Evolutionary conservation across 2,888 invertebrate genomes (phyloP), one percentile per base, ranked within the genome.

Genomic region (Noctua janthe): DNA sequence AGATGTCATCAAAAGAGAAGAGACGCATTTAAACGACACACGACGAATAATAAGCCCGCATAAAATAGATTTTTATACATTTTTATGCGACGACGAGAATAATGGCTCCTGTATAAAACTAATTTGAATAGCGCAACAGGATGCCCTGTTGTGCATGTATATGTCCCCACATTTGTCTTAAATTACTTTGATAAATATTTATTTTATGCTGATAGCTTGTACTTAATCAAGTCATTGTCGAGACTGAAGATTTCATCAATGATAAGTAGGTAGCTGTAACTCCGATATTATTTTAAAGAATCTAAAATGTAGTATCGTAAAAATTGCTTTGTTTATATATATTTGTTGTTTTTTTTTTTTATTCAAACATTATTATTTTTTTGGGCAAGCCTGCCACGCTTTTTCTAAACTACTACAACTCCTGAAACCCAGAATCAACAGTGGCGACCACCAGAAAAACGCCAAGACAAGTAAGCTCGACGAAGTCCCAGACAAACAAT

Each of bases 1-100:
- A 84, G 87, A 89, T 85, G 86, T 90, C 90, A 92, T 92, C 90
- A 91, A 84, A 86, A 89, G 90, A 91, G 91, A 91, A 91, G 86
- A 92, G 88, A 87, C 90, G 91, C 90, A 91, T 90, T 91, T 88
- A 90, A 91, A 91, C 89, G 89, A 94, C 92, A 92, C 91, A 86
- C 87, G 81, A 90, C 84, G 93, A 94, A 94, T 94, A 94, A 93
- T 93, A 94, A 93, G 91, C 93, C 93, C 93, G 92, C 92, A 93
- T 94, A 88, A 89, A 91, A 91, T 91, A 88, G 87, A 91, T 90
- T 91, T 92, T 90, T 86, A 90, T 85, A 89, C 83, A 89, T 88
- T 92, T 93, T 92, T 92, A 93, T 91, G 83, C 90, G 91, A 87
- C 87, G 87, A 85, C 83, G 84, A 87, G 88, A 89, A 92, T 92